These are phyloP conservation scores for Uropsilus gracilis DNA, from an alignment of 2,113 vertebrate genomes.

Conservation along the genomic window DNA sequence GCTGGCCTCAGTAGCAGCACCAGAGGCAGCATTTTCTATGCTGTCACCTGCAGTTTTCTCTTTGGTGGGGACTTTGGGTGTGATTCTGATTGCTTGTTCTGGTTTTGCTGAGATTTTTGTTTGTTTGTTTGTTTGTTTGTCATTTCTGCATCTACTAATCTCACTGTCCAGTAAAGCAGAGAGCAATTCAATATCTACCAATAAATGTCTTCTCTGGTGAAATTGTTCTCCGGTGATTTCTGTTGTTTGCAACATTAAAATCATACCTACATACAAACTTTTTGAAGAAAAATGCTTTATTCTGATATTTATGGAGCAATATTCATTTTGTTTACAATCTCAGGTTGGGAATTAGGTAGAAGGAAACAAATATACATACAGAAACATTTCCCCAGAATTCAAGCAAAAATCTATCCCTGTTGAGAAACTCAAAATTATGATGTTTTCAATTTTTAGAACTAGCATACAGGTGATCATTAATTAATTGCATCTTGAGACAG, in stretches of 20 bases:
- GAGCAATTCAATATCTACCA: background rate
- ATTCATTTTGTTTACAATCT: conserved; percentile 35
- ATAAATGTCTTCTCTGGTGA: background rate
- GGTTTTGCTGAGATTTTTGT: background rate
- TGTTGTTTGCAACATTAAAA: background rate
- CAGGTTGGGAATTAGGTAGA: background rate
- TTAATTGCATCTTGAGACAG: conserved; percentile 48
- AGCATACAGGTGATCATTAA: conserved; percentile 30
- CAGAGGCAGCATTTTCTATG: background rate
- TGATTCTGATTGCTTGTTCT: background rate
- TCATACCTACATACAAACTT: background rate
- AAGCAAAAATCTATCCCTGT: conserved; percentile 30
- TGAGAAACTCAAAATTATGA: conserved; percentile 55
- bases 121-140: background rate
- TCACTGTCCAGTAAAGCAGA: background rate
- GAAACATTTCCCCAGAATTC: background rate
- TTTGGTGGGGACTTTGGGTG: background rate
- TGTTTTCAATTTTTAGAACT: conserved; percentile 47
- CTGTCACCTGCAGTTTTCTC: background rate
- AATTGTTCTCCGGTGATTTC: background rate
- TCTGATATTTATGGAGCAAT: background rate
- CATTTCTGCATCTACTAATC: background rate
- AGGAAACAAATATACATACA: background rate
- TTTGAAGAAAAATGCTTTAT: background rate
- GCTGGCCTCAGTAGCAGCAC: fast-evolving